These are phyloP conservation scores for Perizoma flavofasciatum DNA, from an alignment of 2,888 invertebrate species.

Conservation along the genomic window DNA sequence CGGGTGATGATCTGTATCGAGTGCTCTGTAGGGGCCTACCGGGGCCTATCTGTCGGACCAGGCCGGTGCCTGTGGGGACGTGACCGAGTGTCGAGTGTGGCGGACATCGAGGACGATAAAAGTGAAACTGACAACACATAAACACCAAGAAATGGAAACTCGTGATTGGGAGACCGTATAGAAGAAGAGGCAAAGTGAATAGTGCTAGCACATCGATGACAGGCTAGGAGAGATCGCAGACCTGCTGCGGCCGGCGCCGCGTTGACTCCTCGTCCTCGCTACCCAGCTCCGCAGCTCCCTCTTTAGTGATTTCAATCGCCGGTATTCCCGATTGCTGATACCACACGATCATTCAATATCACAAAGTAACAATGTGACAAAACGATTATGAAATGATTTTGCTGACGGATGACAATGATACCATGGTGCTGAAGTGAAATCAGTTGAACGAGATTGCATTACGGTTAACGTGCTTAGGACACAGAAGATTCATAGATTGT, in stretches of 20 bases:
- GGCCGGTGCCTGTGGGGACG: slow-evolving; percentile 40
- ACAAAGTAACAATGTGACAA: slow-evolving; percentile 61
- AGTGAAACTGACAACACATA: slow-evolving; percentile 79
- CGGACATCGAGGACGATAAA: slow-evolving; percentile 69
- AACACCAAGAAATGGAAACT: slow-evolving; percentile 79
- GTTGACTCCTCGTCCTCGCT: slow-evolving; percentile 86
- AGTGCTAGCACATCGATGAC: slow-evolving; percentile 82
- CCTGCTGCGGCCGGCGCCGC: slow-evolving; percentile 79
- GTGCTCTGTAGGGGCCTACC: slow-evolving; percentile 65
- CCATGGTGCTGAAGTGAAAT: slow-evolving; percentile 39
- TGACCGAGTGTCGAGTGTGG: slow-evolving; percentile 65
- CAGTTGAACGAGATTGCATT: slow-evolving; percentile 30
- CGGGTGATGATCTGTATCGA: slow-evolving; percentile 72
- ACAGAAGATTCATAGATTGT: slow-evolving; percentile 32
- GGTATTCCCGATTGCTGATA: slow-evolving; percentile 84
- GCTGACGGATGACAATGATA: slow-evolving; percentile 55
- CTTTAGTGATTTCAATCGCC: slow-evolving; percentile 92
- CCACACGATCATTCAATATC: slow-evolving; percentile 78
- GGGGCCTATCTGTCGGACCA: slow-evolving; percentile 31
- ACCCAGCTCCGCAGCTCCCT: slow-evolving; percentile 87
- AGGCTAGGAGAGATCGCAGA: slow-evolving; percentile 79
- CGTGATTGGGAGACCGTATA: slow-evolving; percentile 74
- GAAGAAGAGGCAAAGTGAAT: slow-evolving; percentile 78
- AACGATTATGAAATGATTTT: slow-evolving; percentile 61
- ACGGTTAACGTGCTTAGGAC: slow-evolving; percentile 31